These are phyloP conservation scores for Lepus townsendii DNA, from an alignment of 2,797 vertebrate species.

Conservation along the genomic window DNA sequence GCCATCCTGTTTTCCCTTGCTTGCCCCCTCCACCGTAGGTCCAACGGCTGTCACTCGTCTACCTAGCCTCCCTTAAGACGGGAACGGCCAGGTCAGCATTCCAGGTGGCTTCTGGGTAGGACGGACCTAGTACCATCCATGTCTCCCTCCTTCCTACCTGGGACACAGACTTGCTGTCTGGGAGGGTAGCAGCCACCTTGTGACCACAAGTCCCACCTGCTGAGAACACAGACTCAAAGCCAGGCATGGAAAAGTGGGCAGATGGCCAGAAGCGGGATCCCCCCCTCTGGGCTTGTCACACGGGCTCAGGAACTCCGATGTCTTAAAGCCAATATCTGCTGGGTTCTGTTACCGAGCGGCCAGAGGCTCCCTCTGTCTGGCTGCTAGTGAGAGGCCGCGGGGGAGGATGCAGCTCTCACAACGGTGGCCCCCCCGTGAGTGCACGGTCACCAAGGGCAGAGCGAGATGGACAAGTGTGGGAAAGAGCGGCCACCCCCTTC, in stretches of 20 bases:
- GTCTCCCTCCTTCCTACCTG: not conserved
- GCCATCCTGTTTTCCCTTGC: not conserved
- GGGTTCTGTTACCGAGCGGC: too few relatives aligned
- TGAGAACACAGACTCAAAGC: not conserved
- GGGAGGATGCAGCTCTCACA: too few relatives aligned
- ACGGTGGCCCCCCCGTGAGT: too few relatives aligned
- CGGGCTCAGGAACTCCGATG: too few relatives aligned
- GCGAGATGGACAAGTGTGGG: not conserved
- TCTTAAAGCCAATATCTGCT: too few relatives aligned
- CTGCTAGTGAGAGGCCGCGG: too few relatives aligned
- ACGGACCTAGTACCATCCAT: not conserved
- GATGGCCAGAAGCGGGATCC: too few relatives aligned
- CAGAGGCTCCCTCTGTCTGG: too few relatives aligned
- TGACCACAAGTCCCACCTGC: not conserved
- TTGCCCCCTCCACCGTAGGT: not conserved
- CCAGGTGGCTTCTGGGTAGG: not conserved
- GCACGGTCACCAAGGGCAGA: too few relatives aligned
- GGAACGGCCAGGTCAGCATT: not conserved
- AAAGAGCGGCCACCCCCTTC: not conserved
- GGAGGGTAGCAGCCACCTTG: not conserved
- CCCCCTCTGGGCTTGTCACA: too few relatives aligned
- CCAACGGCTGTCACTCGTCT: not conserved
- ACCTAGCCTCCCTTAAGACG: constrained; percentile 9
- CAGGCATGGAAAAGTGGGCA: not conserved
- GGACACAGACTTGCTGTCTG: not conserved